phyloP scores from a whole-genome alignment of 2,888 invertebrate genomes.

The Omphaloscelis lunosa region DNA sequence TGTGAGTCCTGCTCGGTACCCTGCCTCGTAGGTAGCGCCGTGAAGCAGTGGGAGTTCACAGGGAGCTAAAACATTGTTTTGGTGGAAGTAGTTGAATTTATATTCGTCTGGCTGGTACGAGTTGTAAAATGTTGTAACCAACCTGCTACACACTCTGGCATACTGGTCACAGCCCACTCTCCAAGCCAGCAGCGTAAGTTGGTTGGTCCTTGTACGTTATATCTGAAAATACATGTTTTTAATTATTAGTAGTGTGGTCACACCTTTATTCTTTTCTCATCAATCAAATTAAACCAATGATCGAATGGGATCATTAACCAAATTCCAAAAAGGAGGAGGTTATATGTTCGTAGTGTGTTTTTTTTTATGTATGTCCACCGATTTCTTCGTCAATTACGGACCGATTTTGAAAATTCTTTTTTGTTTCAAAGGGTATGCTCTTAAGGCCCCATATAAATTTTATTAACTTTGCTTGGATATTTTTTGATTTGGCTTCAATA shows the following conservation, averaged over 20 bases:
- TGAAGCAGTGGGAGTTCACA: slow-evolving; percentile 93
- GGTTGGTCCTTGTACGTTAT: slow-evolving; percentile 92
- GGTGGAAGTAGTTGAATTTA: neutral
- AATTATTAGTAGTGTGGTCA: neutral
- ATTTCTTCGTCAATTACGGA: no score
- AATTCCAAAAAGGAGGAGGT: no score
- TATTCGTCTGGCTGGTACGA: neutral
- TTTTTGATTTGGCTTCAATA: no score
- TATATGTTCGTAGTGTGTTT: no score
- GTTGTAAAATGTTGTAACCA: neutral
- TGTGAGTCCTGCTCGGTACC: slow-evolving; percentile 94
- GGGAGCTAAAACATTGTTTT: slow-evolving; percentile 88
- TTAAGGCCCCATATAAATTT: no score
- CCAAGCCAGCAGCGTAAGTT: slow-evolving; percentile 95
- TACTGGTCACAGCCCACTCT: slow-evolving; percentile 94
- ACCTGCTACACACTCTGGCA: slow-evolving; percentile 94
- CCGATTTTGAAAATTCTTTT: neutral
- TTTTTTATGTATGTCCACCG: no score
- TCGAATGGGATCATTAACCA: neutral
- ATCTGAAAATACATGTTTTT: slow-evolving; percentile 76
- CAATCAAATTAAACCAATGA: neutral
- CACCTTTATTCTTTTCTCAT: neutral
- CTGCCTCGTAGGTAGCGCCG: slow-evolving; percentile 93
- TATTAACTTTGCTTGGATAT: no score
- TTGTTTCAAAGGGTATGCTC: no score